Base-by-base conservation (phyloP, 2,113 vertebrate species). In the Ctenodactylus gundi region DNA sequence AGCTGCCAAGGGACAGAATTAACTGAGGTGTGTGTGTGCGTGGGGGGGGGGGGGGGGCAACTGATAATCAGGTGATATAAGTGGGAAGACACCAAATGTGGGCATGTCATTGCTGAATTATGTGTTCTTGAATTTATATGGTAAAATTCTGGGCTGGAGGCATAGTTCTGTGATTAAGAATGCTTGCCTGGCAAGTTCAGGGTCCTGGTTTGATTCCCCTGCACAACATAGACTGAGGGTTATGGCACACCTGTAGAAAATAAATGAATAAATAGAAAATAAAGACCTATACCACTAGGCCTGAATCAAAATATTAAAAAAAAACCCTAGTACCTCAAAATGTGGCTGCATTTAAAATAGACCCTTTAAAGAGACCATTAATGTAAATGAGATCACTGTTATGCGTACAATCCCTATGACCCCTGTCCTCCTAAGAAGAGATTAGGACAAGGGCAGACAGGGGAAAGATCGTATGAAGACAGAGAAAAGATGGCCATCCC, bases 31-130 rank as follows among this genome's bases (percentile, higher is more conserved):
- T n/a, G n/a, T n/a, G n/a, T n/a, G n/a, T n/a, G n/a, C n/a, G n/a
- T n/a, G n/a, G n/a, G n/a, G 1, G n/a, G 4, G 2, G 0, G 1
- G 3, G 77, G 23, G 58, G 17, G 2, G 4, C 1, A 11, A 25
- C 0, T 12, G 7, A 12, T 34, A 36, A 57, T 87, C 51, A 36
- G 39, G 58, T 39, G 27, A 57, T 29, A 12, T 34, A 49, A 51
- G 13, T 64, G 13, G 62, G 53, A 21, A 70, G 46, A 77, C 2
- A 1, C 4, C 10, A 36, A 6, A 39, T 58, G 36, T 0, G 20
- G 18, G 9, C 29, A 4, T 68, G 44, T 60, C 6, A 67, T 1
- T 12, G 21, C 44, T 44, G 58, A 88, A 49, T 2, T 49, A 44
- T 41, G 13, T 36, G 51, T 1, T 27, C 3, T 21, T 3, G 31